Conservation (phyloP, 2,888 invertebrate species). For the Parnassius mnemosyne region DNA sequence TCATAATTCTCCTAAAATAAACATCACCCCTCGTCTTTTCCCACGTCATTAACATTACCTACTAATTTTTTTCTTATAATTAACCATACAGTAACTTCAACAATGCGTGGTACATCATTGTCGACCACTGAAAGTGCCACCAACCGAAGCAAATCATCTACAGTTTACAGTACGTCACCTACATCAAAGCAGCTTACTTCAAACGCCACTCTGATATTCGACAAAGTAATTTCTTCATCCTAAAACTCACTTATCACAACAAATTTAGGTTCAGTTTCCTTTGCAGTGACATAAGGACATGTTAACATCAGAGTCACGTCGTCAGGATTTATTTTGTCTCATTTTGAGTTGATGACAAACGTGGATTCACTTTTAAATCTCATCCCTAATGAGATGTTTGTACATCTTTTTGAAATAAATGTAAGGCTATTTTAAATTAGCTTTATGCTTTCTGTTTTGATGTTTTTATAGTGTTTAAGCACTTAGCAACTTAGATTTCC, state of each 20-base stretch:
- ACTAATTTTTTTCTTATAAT: constrained; percentile 59
- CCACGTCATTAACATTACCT: constrained; percentile 55
- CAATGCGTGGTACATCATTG: constrained; percentile 53
- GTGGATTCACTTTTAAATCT: constrained; percentile 35
- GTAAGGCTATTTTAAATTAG: constrained; percentile 12
- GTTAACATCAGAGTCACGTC: constrained; percentile 27
- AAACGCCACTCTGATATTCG: constrained; percentile 58
- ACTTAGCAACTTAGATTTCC: no score
- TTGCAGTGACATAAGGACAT: constrained; percentile 28
- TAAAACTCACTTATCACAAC: constrained; percentile 35
- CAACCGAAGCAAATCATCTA: constrained; percentile 62
- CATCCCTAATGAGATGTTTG: constrained; percentile 27
- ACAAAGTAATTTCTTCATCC: constrained; percentile 43
- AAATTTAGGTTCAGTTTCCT: constrained; percentile 38
- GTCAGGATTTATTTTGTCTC: constrained; percentile 41
- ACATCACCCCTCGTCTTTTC: constrained; percentile 25
- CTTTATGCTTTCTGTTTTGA: neutral
- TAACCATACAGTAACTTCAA: constrained; percentile 51
- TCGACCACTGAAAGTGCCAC: constrained; percentile 52
- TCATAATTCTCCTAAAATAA: constrained; percentile 24
- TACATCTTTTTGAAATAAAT: constrained; percentile 22
- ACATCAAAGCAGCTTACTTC: constrained; percentile 72
- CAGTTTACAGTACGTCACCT: constrained; percentile 71
- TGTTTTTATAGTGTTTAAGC: neutral
- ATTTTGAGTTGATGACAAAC: constrained; percentile 69